Conservation (phyloP, 2,113 vertebrate genomes). For the Lanius ludovicianus region DNA sequence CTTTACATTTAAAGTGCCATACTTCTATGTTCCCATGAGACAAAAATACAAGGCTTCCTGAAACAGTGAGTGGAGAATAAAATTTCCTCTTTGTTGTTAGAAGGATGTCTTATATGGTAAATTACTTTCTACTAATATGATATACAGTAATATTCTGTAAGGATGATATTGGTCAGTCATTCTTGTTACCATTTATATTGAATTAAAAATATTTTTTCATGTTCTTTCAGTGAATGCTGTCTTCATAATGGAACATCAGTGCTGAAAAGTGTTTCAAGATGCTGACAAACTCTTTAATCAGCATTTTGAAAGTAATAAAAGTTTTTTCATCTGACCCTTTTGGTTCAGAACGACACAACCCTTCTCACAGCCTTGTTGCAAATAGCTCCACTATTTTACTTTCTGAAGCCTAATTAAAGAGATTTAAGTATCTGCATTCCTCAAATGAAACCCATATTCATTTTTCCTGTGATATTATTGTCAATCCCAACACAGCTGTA, state of each 20-base stretch:
- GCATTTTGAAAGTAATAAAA: background rate
- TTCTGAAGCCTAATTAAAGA: constrained; percentile 16
- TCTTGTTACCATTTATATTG: background rate
- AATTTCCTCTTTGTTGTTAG: background rate
- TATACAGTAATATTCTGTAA: background rate
- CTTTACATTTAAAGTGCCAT: background rate
- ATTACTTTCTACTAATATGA: background rate
- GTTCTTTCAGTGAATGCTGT: background rate
- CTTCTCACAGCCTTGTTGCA: background rate
- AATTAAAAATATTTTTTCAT: background rate
- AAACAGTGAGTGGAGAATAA: background rate
- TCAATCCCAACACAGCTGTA: background rate
- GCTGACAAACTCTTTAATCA: constrained; percentile 11
- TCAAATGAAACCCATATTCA: background rate
- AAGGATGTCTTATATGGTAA: background rate
- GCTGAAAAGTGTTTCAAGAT: background rate
- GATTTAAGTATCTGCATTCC: background rate
- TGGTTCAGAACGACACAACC: background rate
- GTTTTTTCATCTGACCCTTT: background rate
- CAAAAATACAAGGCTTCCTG: background rate
- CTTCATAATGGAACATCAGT: background rate
- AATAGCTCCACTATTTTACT: background rate
- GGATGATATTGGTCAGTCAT: background rate
- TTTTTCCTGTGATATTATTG: background rate
- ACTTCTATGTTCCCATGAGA: background rate